Percentiles rank a stretch among this genome's conserved stretches.
phyloP scores from a whole-genome alignment of 1,140 invertebrate species.

The Neodiprion pinetum region DNA sequence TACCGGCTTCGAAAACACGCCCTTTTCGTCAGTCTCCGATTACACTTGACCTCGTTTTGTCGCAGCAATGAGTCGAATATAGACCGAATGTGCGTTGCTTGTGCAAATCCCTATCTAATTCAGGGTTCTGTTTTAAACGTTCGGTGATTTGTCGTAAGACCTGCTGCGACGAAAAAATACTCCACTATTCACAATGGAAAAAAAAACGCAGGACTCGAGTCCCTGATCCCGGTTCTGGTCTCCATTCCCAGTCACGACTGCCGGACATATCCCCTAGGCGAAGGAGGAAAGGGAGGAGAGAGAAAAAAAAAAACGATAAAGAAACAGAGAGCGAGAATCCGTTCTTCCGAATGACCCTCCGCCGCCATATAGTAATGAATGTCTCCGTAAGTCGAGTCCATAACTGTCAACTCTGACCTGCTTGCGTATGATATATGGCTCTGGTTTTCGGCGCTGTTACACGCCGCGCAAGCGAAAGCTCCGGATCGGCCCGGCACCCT shows the following conservation, averaged over 20 bases:
- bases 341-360: not conserved
- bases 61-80: too few species aligned
- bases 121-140: too few species aligned
- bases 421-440: not conserved
- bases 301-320: not conserved
- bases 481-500: not conserved
- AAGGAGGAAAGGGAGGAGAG: not conserved
- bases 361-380: not conserved
- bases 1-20: too few species aligned
- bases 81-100: too few species aligned
- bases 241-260: not conserved
- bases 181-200: too few species aligned
- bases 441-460: not conserved
- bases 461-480: not conserved
- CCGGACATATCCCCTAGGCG: not conserved
- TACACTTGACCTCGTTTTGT: too few species aligned
- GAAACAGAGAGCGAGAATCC: not conserved
- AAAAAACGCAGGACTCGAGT: too few species aligned
- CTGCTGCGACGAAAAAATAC: too few species aligned
- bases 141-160: too few species aligned
- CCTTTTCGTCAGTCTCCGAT: too few species aligned
- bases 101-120: too few species aligned
- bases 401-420: conserved; percentile 1
- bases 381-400: not conserved
- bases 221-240: too few species aligned